phyloP scores from a whole-genome alignment of 2,113 vertebrate species.

The Podiceps cristatus region DNA sequence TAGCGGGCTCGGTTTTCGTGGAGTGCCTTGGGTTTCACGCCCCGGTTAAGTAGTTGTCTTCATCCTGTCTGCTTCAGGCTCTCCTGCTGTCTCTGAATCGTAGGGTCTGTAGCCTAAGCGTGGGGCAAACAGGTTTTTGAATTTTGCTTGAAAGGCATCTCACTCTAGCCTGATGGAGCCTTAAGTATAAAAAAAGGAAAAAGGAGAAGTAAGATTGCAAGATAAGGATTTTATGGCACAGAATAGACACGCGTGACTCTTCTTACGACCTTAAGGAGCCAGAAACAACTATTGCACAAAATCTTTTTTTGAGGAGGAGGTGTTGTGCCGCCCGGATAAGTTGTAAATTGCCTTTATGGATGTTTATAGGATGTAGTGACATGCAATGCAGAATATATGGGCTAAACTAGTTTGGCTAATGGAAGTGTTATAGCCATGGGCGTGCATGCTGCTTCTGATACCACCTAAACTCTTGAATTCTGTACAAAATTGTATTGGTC shows the following conservation, averaged over 20 bases:
- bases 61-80: too few relatives aligned
- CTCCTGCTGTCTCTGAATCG: fast-evolving
- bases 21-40: neutral
- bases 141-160: neutral
- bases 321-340: neutral
- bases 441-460: neutral
- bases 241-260: neutral
- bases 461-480: neutral
- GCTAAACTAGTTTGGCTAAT: neutral
- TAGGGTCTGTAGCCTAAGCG: neutral
- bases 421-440: neutral
- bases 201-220: neutral
- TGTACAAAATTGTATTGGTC: neutral
- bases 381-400: too few relatives aligned
- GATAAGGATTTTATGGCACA: fast-evolving
- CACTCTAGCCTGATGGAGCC: neutral
- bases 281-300: neutral
- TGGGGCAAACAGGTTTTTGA: neutral
- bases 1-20: fast-evolving
- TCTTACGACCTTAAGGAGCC: neutral
- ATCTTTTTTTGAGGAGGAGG: neutral
- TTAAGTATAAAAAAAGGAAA: neutral
- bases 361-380: fast-evolving
- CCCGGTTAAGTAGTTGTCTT: too few relatives aligned
- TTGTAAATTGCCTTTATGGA: neutral